Evolutionary conservation across 64 coral and sea anemone genomes (phyloP).

Genomic region (Pocillopora verrucosa): DNA sequence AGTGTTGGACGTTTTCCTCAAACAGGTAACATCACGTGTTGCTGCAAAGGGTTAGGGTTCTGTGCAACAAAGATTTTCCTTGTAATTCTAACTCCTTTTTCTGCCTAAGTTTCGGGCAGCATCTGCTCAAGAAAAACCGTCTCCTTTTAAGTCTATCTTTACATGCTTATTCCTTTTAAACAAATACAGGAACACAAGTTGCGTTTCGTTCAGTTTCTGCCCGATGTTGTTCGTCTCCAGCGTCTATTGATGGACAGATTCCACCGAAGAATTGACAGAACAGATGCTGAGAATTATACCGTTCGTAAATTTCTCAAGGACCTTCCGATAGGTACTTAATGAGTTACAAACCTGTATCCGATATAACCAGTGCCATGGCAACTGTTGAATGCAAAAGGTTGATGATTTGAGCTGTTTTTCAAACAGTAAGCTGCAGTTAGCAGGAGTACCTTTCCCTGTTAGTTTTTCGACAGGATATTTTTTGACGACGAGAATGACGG

Average conservation of each 20-base stretch:
- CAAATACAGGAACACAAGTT: constrained; percentile 82
- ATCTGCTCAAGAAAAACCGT: background rate
- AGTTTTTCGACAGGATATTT: too few species aligned
- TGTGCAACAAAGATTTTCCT: too few species aligned
- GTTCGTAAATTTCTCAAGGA: background rate
- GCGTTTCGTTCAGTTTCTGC: constrained; percentile 71
- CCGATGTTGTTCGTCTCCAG: constrained; percentile 73
- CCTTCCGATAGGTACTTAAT: constrained; percentile 4
- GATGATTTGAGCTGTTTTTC: too few species aligned
- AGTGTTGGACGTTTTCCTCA: constrained; percentile 20
- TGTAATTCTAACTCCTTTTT: too few species aligned
- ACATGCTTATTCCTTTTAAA: background rate
- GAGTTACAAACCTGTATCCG: background rate
- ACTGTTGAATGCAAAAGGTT: too few species aligned
- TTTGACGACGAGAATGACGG: too few species aligned
- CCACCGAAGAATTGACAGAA: constrained; percentile 71
- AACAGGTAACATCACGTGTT: constrained; percentile 22
- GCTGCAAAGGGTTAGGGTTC: too few species aligned
- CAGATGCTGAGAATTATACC: constrained; percentile 57
- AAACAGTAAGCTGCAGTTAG: too few species aligned
- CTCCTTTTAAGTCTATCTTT: background rate
- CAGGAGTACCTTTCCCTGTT: too few species aligned
- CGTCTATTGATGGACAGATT: constrained; percentile 72
- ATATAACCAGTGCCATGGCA: too few species aligned
- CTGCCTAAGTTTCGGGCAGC: too few species aligned